Percentiles rank a stretch among this genome's conserved stretches.
These are phyloP conservation scores for Branchellion lobata DNA, from an alignment of 2,888 invertebrate species.

Conservation along the genomic window DNA sequence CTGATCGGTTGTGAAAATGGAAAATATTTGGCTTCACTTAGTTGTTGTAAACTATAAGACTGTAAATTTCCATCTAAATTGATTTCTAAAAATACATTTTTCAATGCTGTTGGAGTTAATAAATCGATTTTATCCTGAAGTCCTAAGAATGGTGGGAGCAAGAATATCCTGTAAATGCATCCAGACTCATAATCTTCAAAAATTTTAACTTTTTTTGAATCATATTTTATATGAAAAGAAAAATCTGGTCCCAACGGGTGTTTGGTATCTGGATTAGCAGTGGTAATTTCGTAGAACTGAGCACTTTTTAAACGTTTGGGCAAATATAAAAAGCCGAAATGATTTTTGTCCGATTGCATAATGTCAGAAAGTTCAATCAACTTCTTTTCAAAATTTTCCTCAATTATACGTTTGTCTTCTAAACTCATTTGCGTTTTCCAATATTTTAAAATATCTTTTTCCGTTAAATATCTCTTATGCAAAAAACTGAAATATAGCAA, in stretches of 20 bases:
- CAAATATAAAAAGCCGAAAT: conserved; percentile 15
- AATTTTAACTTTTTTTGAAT: conserved; percentile 45
- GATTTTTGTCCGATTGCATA: background rate
- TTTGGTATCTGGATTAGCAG: conserved; percentile 51
- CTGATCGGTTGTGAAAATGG: conserved; percentile 52
- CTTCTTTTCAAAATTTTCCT: background rate
- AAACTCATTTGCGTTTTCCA: background rate
- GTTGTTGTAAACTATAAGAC: conserved; percentile 47
- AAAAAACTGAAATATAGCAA: background rate
- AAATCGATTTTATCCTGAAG: conserved; percentile 28
- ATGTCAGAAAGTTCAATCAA: background rate
- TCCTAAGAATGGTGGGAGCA: conserved; percentile 49
- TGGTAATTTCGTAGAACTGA: conserved; percentile 50
- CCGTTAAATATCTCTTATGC: background rate
- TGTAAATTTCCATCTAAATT: conserved; percentile 46
- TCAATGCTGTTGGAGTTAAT: conserved; percentile 47
- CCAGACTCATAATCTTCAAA: conserved; percentile 52
- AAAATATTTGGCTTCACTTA: conserved; percentile 47
- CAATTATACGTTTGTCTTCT: background rate
- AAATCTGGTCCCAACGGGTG: conserved; percentile 53
- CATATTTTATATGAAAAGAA: conserved; percentile 52
- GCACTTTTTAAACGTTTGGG: conserved; percentile 7
- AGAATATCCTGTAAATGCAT: conserved; percentile 51
- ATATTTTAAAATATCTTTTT: background rate
- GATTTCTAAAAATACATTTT: conserved; percentile 39